Evolutionary conservation across 2,113 vertebrate species (phyloP), one percentile per base, ranked within the genome.

Genomic region (Myxocyprinus asiaticus): DNA sequence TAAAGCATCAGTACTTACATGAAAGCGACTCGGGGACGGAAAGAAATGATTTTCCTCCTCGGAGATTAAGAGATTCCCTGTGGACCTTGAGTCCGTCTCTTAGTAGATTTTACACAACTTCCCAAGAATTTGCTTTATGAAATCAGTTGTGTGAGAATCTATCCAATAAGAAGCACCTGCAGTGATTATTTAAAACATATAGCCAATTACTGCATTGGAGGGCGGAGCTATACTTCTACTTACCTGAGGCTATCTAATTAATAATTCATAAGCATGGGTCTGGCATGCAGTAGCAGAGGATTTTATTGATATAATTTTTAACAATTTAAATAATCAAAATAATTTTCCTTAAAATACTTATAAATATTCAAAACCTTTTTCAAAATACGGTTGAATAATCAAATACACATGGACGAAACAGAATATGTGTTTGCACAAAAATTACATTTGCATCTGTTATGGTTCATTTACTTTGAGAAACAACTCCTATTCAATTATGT

Each of bases 111-210:
- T 83, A 86, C 88, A 86, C 89, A 93, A 92, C 90, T 93, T 93
- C 85, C 77, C 85, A 86, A 89, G 89, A 81, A 89, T 83, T 88
- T 90, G 88, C 90, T 91, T 92, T 92, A 92, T 91, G 90, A 90
- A 90, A 91, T 88, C 86, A 58, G 77, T 84, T 71, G 81, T 86
- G 85, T 50, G 77, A 42, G 15, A 63, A 83, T 80, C 68, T 66
- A 83, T 80, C 92, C 91, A 92, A 93, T 92, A 80, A 43, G 7
- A 59, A 62, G 22, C 22, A 70, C 53, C 65, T 51, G 72, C 22
- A 47, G 7, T 83, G 75, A 88, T 88, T 90, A 87, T 90, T 86
- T 85, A 87, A 69, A 45, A 9, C 0, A 9, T 3, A 0, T 42
- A 62, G 65, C 92, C 89, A 93, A 92, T 92, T 14, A 44, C 9